Percentiles rank a stretch among this genome's conserved stretches.
Conservation (phyloP, 2,113 vertebrate species). For the Trematocara variabile region DNA sequence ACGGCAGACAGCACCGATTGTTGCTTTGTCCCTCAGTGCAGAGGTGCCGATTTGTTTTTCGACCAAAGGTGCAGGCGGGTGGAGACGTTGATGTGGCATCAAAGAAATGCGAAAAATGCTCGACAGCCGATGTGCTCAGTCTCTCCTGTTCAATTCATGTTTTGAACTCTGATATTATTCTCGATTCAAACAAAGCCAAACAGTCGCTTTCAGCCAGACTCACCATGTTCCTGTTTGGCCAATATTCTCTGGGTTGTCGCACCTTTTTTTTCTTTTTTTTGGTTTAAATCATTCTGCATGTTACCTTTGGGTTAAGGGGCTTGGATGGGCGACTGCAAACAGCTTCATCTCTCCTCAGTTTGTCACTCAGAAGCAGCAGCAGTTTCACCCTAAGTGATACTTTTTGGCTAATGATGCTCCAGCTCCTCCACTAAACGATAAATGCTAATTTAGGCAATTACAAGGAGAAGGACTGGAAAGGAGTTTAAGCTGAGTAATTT, state of each 20-base stretch:
- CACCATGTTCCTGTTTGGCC: not conserved
- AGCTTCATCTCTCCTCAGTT: not conserved
- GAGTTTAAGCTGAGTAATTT: slow-evolving; percentile 20
- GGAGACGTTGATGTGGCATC: not conserved
- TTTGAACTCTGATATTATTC: not conserved
- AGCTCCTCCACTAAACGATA: slow-evolving; percentile 9
- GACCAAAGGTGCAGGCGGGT: not conserved
- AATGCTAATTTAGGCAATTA: slow-evolving; percentile 43
- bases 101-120: not conserved
- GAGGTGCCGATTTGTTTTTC: slow-evolving; percentile 37
- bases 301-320: not conserved
- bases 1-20: slow-evolving; percentile 25
- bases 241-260: not conserved
- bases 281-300: not conserved
- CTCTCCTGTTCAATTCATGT: not conserved
- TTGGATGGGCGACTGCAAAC: not conserved
- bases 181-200: not conserved
- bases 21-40: slow-evolving; percentile 33
- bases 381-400: not conserved
- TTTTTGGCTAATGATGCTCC: slow-evolving; percentile 22
- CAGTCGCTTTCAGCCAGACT: not conserved
- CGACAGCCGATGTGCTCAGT: not conserved
- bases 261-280: not conserved
- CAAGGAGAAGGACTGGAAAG: slow-evolving; percentile 2
- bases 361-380: not conserved